phyloP scores from a whole-genome alignment of 2,113 vertebrate genomes.

The Scophthalmus maximus region DNA sequence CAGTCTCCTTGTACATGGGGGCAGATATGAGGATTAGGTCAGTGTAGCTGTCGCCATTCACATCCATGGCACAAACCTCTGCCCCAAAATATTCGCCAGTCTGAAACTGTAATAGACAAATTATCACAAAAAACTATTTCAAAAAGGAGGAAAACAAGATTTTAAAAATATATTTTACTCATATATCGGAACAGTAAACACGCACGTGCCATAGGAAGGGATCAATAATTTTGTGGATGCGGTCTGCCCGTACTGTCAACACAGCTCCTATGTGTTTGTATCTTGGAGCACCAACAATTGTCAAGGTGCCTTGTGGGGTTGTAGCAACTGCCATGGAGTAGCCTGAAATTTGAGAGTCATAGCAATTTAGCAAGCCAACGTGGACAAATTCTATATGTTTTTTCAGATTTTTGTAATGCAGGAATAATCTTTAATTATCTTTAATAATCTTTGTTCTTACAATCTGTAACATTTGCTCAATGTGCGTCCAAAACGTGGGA shows the following conservation, averaged over 20 bases:
- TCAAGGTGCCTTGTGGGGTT: accelerated
- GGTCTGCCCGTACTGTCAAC: background rate
- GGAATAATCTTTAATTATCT: no score
- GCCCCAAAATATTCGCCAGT: slow-evolving; percentile 89
- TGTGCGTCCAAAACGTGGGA: background rate
- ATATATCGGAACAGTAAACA: background rate
- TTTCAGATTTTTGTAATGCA: no score
- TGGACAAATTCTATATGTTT: no score
- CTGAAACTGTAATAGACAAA: slow-evolving; percentile 64
- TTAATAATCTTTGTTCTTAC: no score
- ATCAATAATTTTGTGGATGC: background rate
- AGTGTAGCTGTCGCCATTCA: slow-evolving; percentile 64
- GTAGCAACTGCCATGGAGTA: slow-evolving; percentile 75
- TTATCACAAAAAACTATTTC: background rate
- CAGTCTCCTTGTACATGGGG: slow-evolving; percentile 75
- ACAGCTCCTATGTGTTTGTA: slow-evolving; percentile 72
- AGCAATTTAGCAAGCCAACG: no score
- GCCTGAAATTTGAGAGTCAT: slow-evolving; percentile 59
- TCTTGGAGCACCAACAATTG: slow-evolving; percentile 79
- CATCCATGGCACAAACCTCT: slow-evolving; percentile 82
- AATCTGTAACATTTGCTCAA: background rate
- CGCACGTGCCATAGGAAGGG: slow-evolving; percentile 56
- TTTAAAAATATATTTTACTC: no score
- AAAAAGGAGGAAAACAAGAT: background rate
- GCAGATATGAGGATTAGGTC: slow-evolving; percentile 87